These are phyloP conservation scores for Clarias macrocephalus DNA, from an alignment of 2,113 vertebrate species.

Conservation along the genomic window DNA sequence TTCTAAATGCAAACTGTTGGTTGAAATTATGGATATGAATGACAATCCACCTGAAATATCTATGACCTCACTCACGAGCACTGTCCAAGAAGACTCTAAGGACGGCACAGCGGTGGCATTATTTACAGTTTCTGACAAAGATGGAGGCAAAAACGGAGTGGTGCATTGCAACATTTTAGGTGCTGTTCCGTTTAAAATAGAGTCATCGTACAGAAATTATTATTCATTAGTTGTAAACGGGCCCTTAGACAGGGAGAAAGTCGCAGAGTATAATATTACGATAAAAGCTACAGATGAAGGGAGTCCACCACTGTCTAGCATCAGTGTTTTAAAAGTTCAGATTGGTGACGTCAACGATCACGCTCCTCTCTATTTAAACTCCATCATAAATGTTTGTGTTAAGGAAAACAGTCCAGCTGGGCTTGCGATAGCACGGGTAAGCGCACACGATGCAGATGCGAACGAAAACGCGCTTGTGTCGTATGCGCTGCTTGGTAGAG, in stretches of 20 bases:
- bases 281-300: conserved; percentile 49
- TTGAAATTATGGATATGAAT: conserved; percentile 45
- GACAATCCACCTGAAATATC: conserved; percentile 54
- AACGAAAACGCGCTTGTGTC: conserved; percentile 55
- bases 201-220: conserved; percentile 45
- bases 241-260: conserved; percentile 42
- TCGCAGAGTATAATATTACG: conserved; percentile 39
- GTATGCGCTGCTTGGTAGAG: conserved; percentile 55
- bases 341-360: conserved; percentile 53
- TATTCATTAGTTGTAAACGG: conserved; percentile 48
- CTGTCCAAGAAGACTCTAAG: conserved; percentile 44
- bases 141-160: conserved; percentile 49
- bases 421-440: neutral
- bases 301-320: conserved; percentile 29
- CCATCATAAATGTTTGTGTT: conserved; percentile 8
- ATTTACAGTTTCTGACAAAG: conserved; percentile 49
- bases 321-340: conserved; percentile 31
- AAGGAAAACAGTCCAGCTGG: conserved; percentile 48
- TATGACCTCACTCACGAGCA: conserved; percentile 23
- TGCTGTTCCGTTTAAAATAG: conserved; percentile 36
- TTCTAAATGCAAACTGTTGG: conserved; percentile 45
- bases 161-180: conserved; percentile 33
- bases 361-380: conserved; percentile 29
- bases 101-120: conserved; percentile 45
- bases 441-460: conserved; percentile 19